phyloP scores from a whole-genome alignment of 2,113 vertebrate genomes.

The Sinocyclocheilus anophthalmus region DNA sequence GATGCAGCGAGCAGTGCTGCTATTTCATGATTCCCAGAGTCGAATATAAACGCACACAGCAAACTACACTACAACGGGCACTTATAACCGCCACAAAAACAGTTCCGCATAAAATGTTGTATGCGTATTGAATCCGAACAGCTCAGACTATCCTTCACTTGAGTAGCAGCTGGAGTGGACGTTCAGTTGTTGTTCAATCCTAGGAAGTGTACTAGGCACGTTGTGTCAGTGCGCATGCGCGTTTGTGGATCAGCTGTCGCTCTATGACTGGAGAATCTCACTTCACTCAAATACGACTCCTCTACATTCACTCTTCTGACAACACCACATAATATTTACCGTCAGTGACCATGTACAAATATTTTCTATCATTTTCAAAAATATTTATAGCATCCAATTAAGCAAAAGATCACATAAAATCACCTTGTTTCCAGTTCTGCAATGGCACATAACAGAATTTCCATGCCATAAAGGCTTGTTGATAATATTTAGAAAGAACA shows the following conservation, averaged over 20 bases:
- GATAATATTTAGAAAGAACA: not conserved
- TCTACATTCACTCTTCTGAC: too few species aligned
- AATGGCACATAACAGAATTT: not conserved
- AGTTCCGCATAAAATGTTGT: not conserved
- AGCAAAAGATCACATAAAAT: not conserved
- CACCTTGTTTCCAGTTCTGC: not conserved
- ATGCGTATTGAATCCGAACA: not conserved
- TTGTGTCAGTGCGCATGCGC: constrained; percentile 37
- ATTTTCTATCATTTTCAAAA: not conserved
- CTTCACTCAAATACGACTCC: not conserved
- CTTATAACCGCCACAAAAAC: not conserved
- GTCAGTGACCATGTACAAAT: too few species aligned
- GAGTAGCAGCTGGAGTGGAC: not conserved
- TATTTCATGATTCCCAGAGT: not conserved
- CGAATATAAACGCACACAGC: not conserved
- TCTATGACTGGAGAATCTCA: constrained; percentile 14
- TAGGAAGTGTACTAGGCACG: not conserved
- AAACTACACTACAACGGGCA: not conserved
- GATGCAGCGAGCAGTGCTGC: constrained; percentile 51
- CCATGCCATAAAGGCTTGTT: not conserved
- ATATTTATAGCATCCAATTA: not conserved
- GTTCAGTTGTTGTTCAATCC: constrained; percentile 30
- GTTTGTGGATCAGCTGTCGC: constrained; percentile 18
- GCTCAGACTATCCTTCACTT: not conserved
- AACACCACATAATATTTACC: not conserved